Conservation (phyloP, 2,888 invertebrate species). For the Agrotis exclamationis region DNA sequence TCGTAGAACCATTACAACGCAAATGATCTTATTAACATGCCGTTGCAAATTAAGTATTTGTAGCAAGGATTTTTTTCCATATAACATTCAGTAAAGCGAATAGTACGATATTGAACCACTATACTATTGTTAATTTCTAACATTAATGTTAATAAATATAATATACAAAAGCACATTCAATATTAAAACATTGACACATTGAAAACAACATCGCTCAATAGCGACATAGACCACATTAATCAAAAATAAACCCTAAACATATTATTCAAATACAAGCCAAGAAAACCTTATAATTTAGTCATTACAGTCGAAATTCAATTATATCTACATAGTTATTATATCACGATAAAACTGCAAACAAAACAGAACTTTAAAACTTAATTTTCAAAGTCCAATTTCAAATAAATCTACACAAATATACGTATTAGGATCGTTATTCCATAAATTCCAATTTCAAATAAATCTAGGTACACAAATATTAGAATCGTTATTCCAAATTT, state of each 20-base stretch:
- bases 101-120: background rate
- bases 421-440: slow-evolving; percentile 91
- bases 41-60: background rate
- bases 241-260: slow-evolving; percentile 27
- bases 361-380: background rate
- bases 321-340: slow-evolving; percentile 77
- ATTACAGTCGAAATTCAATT: slow-evolving; percentile 28
- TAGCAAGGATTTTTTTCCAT: background rate
- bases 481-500: background rate
- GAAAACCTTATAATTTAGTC: background rate
- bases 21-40: slow-evolving; percentile 11
- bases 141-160: slow-evolving; percentile 21
- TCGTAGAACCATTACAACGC: background rate
- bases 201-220: slow-evolving; percentile 44
- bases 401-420: slow-evolving; percentile 85
- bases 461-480: slow-evolving; percentile 84
- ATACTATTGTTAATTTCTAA: slow-evolving; percentile 34
- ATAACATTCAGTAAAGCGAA: background rate
- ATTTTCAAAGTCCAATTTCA: background rate
- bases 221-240: slow-evolving; percentile 39
- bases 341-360: slow-evolving; percentile 11
- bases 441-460: slow-evolving; percentile 55
- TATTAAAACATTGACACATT: slow-evolving; percentile 48
- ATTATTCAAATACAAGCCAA: background rate
- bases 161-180: slow-evolving; percentile 51